Percentiles rank a stretch among this genome's conserved stretches.
These are phyloP conservation scores for Hermaeophaga mercurialis DNA, from an alignment of 2,888 invertebrate genomes.

Conservation along the genomic window DNA sequence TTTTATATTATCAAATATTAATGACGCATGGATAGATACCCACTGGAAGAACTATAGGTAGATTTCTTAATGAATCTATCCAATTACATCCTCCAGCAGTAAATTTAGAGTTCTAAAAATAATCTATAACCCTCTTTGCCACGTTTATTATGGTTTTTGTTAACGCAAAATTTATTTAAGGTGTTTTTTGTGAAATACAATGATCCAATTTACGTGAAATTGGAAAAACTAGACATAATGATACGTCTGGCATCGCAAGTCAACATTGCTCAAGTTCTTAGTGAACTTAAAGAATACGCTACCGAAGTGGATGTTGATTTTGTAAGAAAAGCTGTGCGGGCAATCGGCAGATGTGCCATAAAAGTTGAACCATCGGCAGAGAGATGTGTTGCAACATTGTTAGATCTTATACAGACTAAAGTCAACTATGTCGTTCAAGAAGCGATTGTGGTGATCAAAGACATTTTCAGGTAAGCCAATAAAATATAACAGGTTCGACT, in stretches of 20 bases:
- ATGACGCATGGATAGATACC: too few species aligned
- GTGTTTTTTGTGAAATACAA: slow-evolving; percentile 99
- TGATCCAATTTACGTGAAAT: slow-evolving; percentile 99
- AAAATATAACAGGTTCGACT: too few species aligned
- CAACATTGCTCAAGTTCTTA: slow-evolving; percentile 97
- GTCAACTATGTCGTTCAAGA: slow-evolving; percentile 99
- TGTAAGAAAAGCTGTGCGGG: slow-evolving; percentile 97
- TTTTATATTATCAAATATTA: too few species aligned
- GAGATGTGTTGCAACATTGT: slow-evolving; percentile 94
- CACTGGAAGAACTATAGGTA: too few species aligned
- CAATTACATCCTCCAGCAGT: too few species aligned
- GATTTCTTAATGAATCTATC: too few species aligned
- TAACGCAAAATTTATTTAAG: slow-evolving; percentile 46
- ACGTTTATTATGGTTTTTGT: neutral
- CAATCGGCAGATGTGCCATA: slow-evolving; percentile 98
- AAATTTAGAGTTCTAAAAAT: neutral
- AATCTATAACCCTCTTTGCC: neutral
- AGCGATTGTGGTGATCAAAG: slow-evolving; percentile 99
- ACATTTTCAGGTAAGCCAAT: slow-evolving; percentile 73
- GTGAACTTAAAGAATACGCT: slow-evolving; percentile 97
- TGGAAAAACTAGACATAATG: slow-evolving; percentile 99
- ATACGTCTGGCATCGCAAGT: slow-evolving; percentile 96
- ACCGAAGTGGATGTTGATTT: slow-evolving; percentile 99
- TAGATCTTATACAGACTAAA: slow-evolving; percentile 99
- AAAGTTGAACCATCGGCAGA: slow-evolving; percentile 98